Evolutionary conservation across 2,113 vertebrate genomes (phyloP), one percentile per base, ranked within the genome.

Genomic region (Willisornis vidua): DNA sequence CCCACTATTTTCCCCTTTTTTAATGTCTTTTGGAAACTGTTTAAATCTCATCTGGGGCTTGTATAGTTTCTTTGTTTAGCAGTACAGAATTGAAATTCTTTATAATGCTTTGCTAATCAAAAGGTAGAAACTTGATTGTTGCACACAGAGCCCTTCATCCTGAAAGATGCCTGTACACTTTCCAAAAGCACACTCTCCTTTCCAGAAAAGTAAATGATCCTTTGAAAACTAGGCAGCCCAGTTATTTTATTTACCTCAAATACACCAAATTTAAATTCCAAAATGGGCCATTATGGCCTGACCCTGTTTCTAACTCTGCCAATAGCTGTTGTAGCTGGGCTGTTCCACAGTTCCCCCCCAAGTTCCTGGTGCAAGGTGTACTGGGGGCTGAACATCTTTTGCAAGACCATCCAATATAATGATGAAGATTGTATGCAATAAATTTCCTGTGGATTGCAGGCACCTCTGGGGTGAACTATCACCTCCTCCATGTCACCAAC

Each of bases 51-150:
- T 94, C 80, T 91, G 95, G 72, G 87, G 54, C 93, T 93, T 97
- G 93, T 96, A 96, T 87, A 93, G 91, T 95, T 95, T 85, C 94
- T 95, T 94, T 97, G 95, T 97, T 95, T 91, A 87, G 95, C 41
- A 84, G 83, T 89, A 87, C 77, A 68, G 87, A 95, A 96, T 89
- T 95, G 91, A 94, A 96, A 96, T 91, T 94, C 93, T 97, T 97
- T 73, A 87, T 93, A 87, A 95, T 94, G 75, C 81, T 91, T 90
- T 91, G 63, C 90, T 97, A 97, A 96, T 97, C 93, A 96, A 96
- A 96, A 96, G 82, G 87, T 93, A 96, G 94, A 91, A 91, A 59
- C 78, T 90, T 87, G 58, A 91, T 85, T 72, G 91, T 82, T 83
- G 85, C 55, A 85, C 59, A 82, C 9, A 4, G 78, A 94, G 67